Percentiles rank a stretch among this genome's conserved stretches.
Evolutionary conservation across 2,113 vertebrate genomes (phyloP).

Genomic region (Bettongia penicillata): DNA sequence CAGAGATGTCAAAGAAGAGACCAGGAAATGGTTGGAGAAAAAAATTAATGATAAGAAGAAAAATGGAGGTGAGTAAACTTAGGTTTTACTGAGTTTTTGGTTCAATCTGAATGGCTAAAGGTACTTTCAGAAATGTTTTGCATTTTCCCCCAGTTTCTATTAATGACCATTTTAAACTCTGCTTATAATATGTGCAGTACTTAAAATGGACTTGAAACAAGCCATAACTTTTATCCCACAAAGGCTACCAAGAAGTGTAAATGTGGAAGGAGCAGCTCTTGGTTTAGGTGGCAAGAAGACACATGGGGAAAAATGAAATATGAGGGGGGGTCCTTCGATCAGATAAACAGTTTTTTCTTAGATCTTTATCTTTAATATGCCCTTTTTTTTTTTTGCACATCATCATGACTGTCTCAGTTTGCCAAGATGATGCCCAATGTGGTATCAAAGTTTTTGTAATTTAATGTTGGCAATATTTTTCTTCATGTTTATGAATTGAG

Average conservation of each 20-base stretch:
- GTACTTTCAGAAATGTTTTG: not conserved
- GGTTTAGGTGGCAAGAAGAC: not conserved
- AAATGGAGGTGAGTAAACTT: conserved; percentile 88
- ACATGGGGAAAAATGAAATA: not conserved
- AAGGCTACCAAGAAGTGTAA: not conserved
- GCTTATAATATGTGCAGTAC: not conserved
- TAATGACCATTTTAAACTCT: not conserved
- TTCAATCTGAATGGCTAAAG: not conserved
- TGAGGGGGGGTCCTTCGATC: not conserved
- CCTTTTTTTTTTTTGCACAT: not conserved
- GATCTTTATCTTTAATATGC: not conserved
- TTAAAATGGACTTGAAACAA: not conserved
- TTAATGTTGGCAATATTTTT: not conserved
- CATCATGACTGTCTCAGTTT: not conserved
- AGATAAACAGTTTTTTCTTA: not conserved
- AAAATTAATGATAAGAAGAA: conserved; percentile 90
- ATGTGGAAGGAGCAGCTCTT: not conserved
- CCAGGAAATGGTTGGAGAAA: conserved; percentile 90
- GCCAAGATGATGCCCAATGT: not conserved
- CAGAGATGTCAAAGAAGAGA: conserved; percentile 88
- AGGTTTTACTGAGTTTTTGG: not conserved
- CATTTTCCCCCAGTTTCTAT: not conserved
- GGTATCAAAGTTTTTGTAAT: not conserved
- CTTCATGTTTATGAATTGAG: not conserved
- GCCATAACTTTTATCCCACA: not conserved